Conservation (phyloP, 2,113 vertebrate species). For the Chlorodrepanis virens region DNA sequence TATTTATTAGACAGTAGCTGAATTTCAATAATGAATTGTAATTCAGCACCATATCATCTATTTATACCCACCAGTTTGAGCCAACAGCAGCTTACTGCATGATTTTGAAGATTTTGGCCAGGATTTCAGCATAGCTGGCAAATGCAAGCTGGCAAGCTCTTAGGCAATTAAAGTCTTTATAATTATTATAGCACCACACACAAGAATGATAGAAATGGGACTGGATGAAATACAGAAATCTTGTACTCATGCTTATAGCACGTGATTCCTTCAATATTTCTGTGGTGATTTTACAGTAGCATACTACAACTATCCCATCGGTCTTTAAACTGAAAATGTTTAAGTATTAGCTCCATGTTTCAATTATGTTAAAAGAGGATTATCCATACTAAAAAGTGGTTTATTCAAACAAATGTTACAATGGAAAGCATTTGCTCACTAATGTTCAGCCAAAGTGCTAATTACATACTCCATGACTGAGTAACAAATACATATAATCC, state of each 20-base stretch:
- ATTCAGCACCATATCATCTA: slow-evolving; percentile 52
- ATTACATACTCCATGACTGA: not conserved
- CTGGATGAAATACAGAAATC: not conserved
- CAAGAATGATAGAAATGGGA: not conserved
- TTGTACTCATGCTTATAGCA: not conserved
- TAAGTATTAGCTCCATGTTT: not conserved
- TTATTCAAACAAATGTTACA: not conserved
- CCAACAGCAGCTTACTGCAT: slow-evolving; percentile 11
- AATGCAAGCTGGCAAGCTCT: not conserved
- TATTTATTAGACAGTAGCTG: slow-evolving; percentile 6
- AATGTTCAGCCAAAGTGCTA: not conserved
- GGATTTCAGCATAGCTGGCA: slow-evolving; percentile 33
- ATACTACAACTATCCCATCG: not conserved
- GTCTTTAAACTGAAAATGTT: not conserved
- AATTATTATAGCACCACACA: not conserved
- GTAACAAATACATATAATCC: not conserved
- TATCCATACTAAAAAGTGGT: slow-evolving; percentile 8
- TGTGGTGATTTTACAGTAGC: not conserved
- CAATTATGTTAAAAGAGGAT: slow-evolving; percentile 28
- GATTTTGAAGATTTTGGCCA: slow-evolving; percentile 13
- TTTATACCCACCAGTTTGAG: not conserved
- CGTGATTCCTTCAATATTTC: not conserved
- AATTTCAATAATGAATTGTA: slow-evolving; percentile 40
- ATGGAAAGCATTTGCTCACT: not conserved
- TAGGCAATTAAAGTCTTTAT: not conserved